These are phyloP conservation scores for Chironomus tentans DNA, from an alignment of 2,888 invertebrate species.

Conservation along the genomic window DNA sequence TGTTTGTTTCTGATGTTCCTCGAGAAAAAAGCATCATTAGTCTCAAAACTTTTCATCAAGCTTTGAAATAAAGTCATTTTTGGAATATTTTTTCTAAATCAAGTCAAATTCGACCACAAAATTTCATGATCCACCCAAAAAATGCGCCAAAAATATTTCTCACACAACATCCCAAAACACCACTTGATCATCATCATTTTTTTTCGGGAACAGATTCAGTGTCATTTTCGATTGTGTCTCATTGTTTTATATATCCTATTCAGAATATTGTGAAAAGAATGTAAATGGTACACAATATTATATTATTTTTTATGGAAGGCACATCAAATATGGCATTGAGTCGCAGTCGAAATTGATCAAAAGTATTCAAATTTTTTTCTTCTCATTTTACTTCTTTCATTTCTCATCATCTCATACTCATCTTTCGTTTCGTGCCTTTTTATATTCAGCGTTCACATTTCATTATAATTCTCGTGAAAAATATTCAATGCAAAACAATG, in stretches of 20 bases:
- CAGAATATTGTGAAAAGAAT: no score
- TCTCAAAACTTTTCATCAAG: no score
- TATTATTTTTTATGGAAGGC: not conserved
- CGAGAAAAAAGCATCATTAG: no score
- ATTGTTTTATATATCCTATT: not conserved
- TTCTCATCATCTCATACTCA: slow-evolving; percentile 14
- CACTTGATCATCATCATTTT: not conserved
- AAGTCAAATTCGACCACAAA: no score
- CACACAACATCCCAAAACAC: no score
- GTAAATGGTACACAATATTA: no score
- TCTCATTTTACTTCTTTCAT: not conserved
- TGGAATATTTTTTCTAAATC: no score
- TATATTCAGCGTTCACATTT: slow-evolving; percentile 1
- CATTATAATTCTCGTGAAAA: not conserved
- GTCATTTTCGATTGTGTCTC: not conserved
- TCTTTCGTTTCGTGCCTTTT: not conserved
- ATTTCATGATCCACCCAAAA: no score
- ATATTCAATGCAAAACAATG: slow-evolving; percentile 4
- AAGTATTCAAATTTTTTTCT: slow-evolving; percentile 15
- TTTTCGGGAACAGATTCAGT: not conserved
- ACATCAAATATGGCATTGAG: not conserved
- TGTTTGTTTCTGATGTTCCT: no score
- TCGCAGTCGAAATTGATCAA: slow-evolving; percentile 14
- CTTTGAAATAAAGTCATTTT: no score
- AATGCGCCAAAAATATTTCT: not conserved